Base-by-base conservation (phyloP, 2,113 vertebrate genomes). In the Actenoides lindsayi region DNA sequence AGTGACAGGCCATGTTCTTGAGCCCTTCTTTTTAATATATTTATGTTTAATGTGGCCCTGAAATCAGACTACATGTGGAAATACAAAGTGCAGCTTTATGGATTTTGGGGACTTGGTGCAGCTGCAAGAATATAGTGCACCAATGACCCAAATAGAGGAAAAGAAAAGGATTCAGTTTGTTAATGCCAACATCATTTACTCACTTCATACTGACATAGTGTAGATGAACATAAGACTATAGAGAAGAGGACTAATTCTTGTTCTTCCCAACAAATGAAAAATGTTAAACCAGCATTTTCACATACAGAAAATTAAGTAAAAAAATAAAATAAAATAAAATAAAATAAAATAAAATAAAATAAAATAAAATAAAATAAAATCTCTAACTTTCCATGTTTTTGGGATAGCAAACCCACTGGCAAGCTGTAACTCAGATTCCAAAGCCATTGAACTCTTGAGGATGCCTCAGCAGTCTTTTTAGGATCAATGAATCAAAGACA, bases 401-500 rank as follows among this genome's bases (percentile, higher is more conserved):
- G 39, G 41, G 16, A 23, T 10, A 35, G 24, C 51, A 82, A 89
- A 54, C 50, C 10, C 15, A 64, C 33, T 51, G 33, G 13, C 31
- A 90, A 94, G 53, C 53, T 82, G 83, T 37, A 94, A 95, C 30
- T 48, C 23, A 25, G 64, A 82, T 91, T 78, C 70, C 53, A 91
- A 93, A 95, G 48, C n/a, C 62, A 46, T 8, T 57, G 63, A 74
- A 89, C 75, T 89, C 56, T 75, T 90, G 48, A 73, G 56, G 35
- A 81, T 41, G 31, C 53, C 50, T 96, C 50, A 78, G 53, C 19
- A 78, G 15, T 74, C 71, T 81, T 56, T 28, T 89, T 71, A 76
- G 60, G 46, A 75, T 94, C 90, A 96, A 87, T 87, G 90, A 91
- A 89, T 87, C 83, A 94, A 96, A 95, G 80, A 73, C 76, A 94